Evolutionary conservation across 2,113 vertebrate species (phyloP).

Genomic region (Tenrec ecaudatus): DNA sequence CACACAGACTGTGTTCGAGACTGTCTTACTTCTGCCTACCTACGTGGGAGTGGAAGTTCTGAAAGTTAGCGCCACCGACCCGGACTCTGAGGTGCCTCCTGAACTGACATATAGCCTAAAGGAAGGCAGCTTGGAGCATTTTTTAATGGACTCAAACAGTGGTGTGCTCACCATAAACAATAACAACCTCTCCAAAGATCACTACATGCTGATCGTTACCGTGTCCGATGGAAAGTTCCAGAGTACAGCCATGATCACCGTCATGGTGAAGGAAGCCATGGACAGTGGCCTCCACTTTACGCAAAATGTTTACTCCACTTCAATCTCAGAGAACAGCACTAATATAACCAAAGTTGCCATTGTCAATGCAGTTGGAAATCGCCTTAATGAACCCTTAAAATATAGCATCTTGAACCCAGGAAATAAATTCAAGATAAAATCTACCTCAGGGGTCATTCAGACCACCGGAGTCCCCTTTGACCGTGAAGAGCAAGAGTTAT

Average conservation of each 20-base stretch:
- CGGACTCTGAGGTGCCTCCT: slow-evolving; percentile 92
- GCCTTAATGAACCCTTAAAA: slow-evolving; percentile 95
- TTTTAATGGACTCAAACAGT: slow-evolving; percentile 91
- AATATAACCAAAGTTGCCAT: slow-evolving; percentile 95
- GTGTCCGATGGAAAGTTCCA: slow-evolving; percentile 98
- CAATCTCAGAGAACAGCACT: slow-evolving; percentile 94
- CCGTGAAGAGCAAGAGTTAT: slow-evolving; percentile 95
- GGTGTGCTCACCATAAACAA: slow-evolving; percentile 94
- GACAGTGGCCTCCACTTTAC: slow-evolving; percentile 96
- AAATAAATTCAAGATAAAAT: slow-evolving; percentile 94
- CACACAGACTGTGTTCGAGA: slow-evolving; percentile 93
- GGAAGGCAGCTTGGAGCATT: slow-evolving; percentile 92
- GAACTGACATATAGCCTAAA: slow-evolving; percentile 93
- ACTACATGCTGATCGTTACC: slow-evolving; percentile 92
- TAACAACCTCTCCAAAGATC: slow-evolving; percentile 94
- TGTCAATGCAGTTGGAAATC: slow-evolving; percentile 95
- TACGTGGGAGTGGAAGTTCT: slow-evolving; percentile 95
- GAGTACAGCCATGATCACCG: slow-evolving; percentile 91
- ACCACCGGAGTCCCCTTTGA: slow-evolving; percentile 95
- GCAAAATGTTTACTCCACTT: slow-evolving; percentile 92
- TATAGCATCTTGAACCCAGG: slow-evolving; percentile 96
- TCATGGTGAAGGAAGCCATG: slow-evolving; percentile 94
- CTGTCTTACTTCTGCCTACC: slow-evolving; percentile 94
- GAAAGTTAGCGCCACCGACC: slow-evolving; percentile 93
- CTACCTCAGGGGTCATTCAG: slow-evolving; percentile 96